Conservation (phyloP, 2,888 invertebrate genomes). For the Lepidochitona cinerea region DNA sequence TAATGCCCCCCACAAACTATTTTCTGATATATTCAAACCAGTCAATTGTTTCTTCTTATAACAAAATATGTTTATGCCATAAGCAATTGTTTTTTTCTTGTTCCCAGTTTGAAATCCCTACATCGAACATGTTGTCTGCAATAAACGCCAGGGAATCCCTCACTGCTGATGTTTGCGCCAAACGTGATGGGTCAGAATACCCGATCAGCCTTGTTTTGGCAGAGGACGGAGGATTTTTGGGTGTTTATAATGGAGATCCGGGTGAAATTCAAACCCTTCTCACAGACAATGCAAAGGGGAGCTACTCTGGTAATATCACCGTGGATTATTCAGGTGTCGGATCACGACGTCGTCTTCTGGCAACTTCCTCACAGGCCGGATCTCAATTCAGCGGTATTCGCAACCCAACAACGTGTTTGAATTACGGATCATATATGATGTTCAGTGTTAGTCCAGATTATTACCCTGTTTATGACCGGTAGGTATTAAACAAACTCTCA, state of each 20-base stretch:
- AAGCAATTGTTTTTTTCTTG: too few species aligned
- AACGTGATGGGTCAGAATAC: slow-evolving; percentile 31
- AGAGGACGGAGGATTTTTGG: slow-evolving; percentile 53
- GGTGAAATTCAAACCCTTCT: slow-evolving; percentile 37
- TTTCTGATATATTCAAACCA: too few species aligned
- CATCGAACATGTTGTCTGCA: slow-evolving; percentile 40
- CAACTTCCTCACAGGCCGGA: slow-evolving; percentile 42
- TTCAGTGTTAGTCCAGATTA: slow-evolving; percentile 56
- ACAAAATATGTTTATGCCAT: too few species aligned
- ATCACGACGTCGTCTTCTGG: slow-evolving; percentile 54
- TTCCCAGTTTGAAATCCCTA: slow-evolving; percentile 36
- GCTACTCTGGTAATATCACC: slow-evolving; percentile 48
- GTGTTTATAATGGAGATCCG: slow-evolving; percentile 58
- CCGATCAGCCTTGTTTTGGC: slow-evolving; percentile 45
- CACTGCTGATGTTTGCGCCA: slow-evolving; percentile 47
- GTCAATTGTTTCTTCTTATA: too few species aligned
- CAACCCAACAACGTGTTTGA: slow-evolving; percentile 62
- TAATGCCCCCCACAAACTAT: too few species aligned
- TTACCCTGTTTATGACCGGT: slow-evolving; percentile 68
- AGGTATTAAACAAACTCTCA: too few species aligned
- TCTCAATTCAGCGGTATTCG: slow-evolving; percentile 57
- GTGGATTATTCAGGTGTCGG: slow-evolving; percentile 29
- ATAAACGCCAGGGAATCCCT: slow-evolving; percentile 55
- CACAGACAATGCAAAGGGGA: slow-evolving; percentile 50
- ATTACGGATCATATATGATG: slow-evolving; percentile 60